phyloP scores from a whole-genome alignment of 2,888 invertebrate species.

The Spisula solida region DNA sequence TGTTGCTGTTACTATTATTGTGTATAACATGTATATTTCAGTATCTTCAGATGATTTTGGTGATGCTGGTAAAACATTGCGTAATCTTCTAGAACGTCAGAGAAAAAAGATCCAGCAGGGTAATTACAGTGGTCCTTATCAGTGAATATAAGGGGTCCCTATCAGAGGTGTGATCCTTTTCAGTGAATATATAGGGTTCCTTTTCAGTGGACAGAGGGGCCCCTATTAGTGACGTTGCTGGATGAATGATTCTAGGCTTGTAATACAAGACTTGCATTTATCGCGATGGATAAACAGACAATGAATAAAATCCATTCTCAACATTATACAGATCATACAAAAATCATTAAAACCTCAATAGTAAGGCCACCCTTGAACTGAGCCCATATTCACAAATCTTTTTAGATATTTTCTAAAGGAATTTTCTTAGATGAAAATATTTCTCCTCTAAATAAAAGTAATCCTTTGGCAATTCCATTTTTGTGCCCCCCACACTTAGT shows the following conservation, averaged over 20 bases:
- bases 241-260: not conserved
- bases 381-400: too few species aligned
- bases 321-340: too few species aligned
- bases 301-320: not conserved
- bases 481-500: too few species aligned
- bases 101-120: conserved; percentile 75
- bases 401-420: too few species aligned
- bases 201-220: not conserved
- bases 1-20: not conserved
- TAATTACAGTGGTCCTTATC: conserved; percentile 50
- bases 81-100: conserved; percentile 77
- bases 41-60: conserved; percentile 76
- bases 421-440: too few species aligned
- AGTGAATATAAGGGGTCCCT: conserved; percentile 10
- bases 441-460: too few species aligned
- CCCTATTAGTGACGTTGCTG: conserved; percentile 32
- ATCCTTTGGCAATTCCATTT: too few species aligned
- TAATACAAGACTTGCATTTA: not conserved
- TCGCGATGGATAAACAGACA: not conserved
- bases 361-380: too few species aligned
- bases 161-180: not conserved
- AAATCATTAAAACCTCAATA: too few species aligned
- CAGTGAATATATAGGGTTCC: conserved; percentile 14
- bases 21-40: conserved; percentile 21
- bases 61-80: conserved; percentile 79